Evolutionary conservation across 2,797 vertebrate species (phyloP).

Genomic region (Sylvia borin): DNA sequence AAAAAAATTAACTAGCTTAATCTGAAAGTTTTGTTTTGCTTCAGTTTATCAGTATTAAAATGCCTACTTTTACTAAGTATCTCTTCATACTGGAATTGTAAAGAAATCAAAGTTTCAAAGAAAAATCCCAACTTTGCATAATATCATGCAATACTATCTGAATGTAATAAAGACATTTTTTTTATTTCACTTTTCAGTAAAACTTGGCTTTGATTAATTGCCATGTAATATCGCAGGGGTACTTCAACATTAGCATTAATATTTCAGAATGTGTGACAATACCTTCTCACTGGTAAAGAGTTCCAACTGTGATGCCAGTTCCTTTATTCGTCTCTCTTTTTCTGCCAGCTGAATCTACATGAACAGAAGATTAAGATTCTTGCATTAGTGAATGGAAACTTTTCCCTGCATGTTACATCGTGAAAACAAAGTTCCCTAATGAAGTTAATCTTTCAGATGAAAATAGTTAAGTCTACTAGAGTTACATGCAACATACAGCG

Average conservation of each 20-base stretch:
- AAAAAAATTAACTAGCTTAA: neutral
- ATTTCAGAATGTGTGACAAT: neutral
- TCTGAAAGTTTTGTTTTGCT: neutral
- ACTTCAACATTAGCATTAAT: neutral
- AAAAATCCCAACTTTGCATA: neutral
- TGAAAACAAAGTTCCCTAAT: neutral
- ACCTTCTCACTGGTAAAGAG: slow-evolving; percentile 87
- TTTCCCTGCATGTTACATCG: neutral
- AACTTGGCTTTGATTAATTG: neutral
- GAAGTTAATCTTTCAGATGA: neutral
- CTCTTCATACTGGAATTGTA: neutral
- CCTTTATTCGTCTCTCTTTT: slow-evolving; percentile 90
- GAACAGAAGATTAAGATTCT: slow-evolving; percentile 8
- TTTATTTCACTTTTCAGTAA: neutral
- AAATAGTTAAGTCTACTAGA: neutral
- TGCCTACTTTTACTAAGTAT: neutral
- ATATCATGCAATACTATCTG: neutral
- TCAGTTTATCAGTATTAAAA: neutral
- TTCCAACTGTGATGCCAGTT: slow-evolving; percentile 85
- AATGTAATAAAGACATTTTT: neutral
- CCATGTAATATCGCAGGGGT: neutral
- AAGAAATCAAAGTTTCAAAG: neutral
- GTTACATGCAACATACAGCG: neutral
- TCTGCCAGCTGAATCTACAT: slow-evolving; percentile 89
- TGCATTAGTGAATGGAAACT: neutral